These are phyloP conservation scores for Panulirus ornatus DNA, from an alignment of 1,140 invertebrate species.

Conservation along the genomic window DNA sequence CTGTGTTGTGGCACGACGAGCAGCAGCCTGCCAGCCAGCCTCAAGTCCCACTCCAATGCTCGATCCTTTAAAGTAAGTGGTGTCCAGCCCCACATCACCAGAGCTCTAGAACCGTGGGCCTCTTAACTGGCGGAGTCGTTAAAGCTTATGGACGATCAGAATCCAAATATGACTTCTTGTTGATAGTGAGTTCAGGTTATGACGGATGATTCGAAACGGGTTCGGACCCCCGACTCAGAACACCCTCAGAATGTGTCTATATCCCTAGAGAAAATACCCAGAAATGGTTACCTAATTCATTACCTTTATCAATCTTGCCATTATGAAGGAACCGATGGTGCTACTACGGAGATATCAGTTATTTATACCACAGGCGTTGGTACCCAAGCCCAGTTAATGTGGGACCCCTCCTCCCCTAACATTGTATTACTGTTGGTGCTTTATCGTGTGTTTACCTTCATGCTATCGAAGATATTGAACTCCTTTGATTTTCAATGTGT, in stretches of 20 bases:
- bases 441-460: background rate
- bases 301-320: slow-evolving; percentile 7
- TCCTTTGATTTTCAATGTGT: background rate
- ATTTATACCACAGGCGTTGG: background rate
- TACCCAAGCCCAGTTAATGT: background rate
- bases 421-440: background rate
- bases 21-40: too few relatives aligned
- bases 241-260: background rate
- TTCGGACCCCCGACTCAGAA: background rate
- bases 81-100: too few relatives aligned
- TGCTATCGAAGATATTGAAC: background rate
- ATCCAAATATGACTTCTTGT: too few relatives aligned
- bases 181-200: background rate
- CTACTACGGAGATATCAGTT: slow-evolving; percentile 7
- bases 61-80: too few relatives aligned
- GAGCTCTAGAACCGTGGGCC: too few relatives aligned
- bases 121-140: too few relatives aligned
- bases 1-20: too few relatives aligned
- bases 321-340: slow-evolving; percentile 26
- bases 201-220: background rate
- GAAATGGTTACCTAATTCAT: background rate
- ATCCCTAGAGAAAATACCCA: background rate
- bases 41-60: too few relatives aligned
- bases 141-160: too few relatives aligned
- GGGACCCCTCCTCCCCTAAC: background rate